Evolutionary conservation across 2,797 vertebrate species (phyloP).

Genomic region (Liparis tanakae): DNA sequence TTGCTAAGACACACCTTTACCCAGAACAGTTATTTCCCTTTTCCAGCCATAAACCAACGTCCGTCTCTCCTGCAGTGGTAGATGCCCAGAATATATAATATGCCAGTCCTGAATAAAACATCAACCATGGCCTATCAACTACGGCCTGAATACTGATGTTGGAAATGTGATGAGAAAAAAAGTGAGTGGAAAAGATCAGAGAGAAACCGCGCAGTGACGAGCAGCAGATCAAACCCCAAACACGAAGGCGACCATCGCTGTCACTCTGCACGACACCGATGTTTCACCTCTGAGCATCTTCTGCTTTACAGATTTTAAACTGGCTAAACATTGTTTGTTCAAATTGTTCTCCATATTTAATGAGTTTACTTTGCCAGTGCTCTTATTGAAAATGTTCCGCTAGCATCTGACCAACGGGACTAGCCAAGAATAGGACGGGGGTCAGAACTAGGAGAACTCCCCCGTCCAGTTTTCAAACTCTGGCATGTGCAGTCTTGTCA

Average conservation of each 20-base stretch:
- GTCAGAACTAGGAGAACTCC: constrained; percentile 31
- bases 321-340: constrained; percentile 13
- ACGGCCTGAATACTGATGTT: constrained; percentile 74
- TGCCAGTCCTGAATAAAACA: constrained; percentile 76
- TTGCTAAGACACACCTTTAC: constrained; percentile 8
- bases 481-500: constrained; percentile 19
- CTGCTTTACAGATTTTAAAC: constrained; percentile 17
- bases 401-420: constrained; percentile 43
- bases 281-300: constrained; percentile 1
- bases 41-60: constrained; percentile 13
- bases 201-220: constrained; percentile 6
- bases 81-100: constrained; percentile 71
- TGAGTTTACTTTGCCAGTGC: constrained; percentile 27
- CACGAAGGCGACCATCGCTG: not conserved
- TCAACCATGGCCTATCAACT: constrained; percentile 60
- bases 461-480: constrained; percentile 20
- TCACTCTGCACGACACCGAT: constrained; percentile 11
- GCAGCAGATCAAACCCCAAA: constrained; percentile 25
- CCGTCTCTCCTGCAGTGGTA: constrained; percentile 59
- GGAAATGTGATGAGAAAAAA: constrained; percentile 28
- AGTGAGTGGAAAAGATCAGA: constrained; percentile 20
- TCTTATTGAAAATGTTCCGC: constrained; percentile 33
- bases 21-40: constrained; percentile 29
- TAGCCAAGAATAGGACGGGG: constrained; percentile 57
- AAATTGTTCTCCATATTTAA: constrained; percentile 23